Evolutionary conservation across 2,113 vertebrate species (phyloP).

Genomic region (Amphiprion ocellaris): DNA sequence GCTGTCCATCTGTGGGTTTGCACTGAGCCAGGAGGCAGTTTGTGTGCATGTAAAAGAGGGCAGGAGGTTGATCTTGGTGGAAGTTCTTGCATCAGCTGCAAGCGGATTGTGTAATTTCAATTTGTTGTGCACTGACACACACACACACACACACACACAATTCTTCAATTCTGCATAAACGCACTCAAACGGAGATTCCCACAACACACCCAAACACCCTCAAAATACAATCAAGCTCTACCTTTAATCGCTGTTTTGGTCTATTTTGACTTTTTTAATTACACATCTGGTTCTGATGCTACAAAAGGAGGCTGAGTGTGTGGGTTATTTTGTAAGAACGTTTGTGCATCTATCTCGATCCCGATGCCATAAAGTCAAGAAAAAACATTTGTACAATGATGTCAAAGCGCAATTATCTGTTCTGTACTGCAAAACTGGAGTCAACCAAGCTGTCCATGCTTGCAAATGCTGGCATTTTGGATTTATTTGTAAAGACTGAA

Average conservation of each 20-base stretch:
- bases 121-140: not conserved
- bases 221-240: no score
- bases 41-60: not conserved
- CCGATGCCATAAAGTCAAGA: no score
- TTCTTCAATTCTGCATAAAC: not conserved
- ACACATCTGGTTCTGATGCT: not conserved
- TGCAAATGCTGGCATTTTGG: no score
- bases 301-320: slow-evolving; percentile 1
- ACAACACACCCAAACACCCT: not conserved
- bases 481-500: not conserved
- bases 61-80: not conserved
- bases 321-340: slow-evolving; percentile 12
- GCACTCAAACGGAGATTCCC: not conserved
- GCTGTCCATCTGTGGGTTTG: slow-evolving; percentile 12
- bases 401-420: no score
- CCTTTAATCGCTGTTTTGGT: not conserved
- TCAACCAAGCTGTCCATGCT: no score
- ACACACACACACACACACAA: not conserved
- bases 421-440: no score
- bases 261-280: not conserved
- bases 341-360: no score
- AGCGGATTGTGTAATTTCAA: not conserved
- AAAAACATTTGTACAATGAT: no score
- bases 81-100: not conserved
- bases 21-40: not conserved